A percentile compares a stretch with the other conserved stretches of the same genome.
Conservation (phyloP, 2,797 vertebrate species). For the Loriculus beryllinus region DNA sequence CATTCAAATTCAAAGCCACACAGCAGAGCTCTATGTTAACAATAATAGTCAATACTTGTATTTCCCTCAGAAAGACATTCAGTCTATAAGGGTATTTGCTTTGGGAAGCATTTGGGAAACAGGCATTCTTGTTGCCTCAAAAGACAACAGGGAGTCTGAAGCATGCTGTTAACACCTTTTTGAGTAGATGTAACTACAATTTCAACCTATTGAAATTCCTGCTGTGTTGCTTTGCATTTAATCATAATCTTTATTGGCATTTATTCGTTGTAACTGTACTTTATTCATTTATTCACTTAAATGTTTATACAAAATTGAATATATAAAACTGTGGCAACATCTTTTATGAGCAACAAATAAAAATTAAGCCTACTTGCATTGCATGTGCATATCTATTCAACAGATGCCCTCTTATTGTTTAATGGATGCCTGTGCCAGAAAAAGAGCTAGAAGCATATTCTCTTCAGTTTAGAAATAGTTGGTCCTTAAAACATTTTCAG, state of each 20-base stretch:
- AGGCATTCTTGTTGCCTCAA: neutral
- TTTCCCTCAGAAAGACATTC: neutral
- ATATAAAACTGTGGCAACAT: slow-evolving; percentile 23
- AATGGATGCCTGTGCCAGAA: slow-evolving; percentile 41
- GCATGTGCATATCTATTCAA: slow-evolving; percentile 21
- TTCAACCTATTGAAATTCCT: slow-evolving; percentile 43
- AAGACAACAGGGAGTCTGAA: neutral
- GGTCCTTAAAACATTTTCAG: slow-evolving; percentile 23
- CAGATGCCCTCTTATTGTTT: slow-evolving; percentile 57
- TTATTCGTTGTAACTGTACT: slow-evolving; percentile 33
- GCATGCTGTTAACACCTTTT: slow-evolving; percentile 34
- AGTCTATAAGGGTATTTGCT: neutral
- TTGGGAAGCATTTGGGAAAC: slow-evolving; percentile 4
- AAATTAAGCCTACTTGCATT: slow-evolving; percentile 38
- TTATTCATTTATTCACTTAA: slow-evolving; percentile 52
- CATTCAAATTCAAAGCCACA: neutral
- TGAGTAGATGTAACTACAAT: slow-evolving; percentile 12
- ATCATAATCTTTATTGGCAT: slow-evolving; percentile 26
- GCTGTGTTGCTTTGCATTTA: neutral
- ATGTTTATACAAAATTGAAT: slow-evolving; percentile 54
- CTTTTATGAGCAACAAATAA: slow-evolving; percentile 53
- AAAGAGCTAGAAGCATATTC: slow-evolving; percentile 30
- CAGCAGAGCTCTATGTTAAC: neutral
- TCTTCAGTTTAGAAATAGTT: slow-evolving; percentile 46
- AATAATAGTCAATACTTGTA: neutral